Conservation (phyloP, 1,140 invertebrate species). For the Neotoxoptera formosana region DNA sequence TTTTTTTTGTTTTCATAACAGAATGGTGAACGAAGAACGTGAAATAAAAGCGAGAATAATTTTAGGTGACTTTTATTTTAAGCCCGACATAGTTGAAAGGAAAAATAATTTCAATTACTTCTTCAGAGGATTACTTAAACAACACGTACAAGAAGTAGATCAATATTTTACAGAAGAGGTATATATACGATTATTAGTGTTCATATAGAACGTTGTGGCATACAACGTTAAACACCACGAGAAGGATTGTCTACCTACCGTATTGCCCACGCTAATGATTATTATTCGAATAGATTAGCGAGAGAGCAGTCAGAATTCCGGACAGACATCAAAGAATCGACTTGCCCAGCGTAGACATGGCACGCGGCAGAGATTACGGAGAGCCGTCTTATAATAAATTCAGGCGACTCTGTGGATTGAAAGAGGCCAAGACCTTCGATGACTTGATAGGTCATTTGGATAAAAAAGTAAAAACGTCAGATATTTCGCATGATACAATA, state of each 20-base stretch:
- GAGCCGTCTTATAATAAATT: conserved; percentile 84
- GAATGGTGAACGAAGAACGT: conserved; percentile 57
- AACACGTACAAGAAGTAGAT: conserved; percentile 73
- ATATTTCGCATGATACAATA: background rate
- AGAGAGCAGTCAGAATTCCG: background rate
- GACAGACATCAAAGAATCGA: conserved; percentile 76
- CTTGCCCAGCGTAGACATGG: conserved; percentile 75
- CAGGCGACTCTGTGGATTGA: conserved; percentile 76
- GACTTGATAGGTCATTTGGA: conserved; percentile 64
- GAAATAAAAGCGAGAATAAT: conserved; percentile 32
- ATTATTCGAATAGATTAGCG: conserved; percentile 21
- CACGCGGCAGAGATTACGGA: conserved; percentile 90
- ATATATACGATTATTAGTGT: conserved; percentile 58
- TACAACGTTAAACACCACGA: background rate
- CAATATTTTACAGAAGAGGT: conserved; percentile 74
- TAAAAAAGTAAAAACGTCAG: background rate
- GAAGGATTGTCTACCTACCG: background rate
- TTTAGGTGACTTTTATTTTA: conserved; percentile 57
- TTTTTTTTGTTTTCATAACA: background rate
- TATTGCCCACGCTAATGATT: no score
- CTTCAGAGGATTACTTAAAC: conserved; percentile 72
- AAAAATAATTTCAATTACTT: conserved; percentile 59
- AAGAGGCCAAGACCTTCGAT: conserved; percentile 67
- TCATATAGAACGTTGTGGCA: background rate
- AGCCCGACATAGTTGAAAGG: conserved; percentile 57